Base-by-base conservation (phyloP, 2,113 vertebrate species). In the Cercocebus atys region DNA sequence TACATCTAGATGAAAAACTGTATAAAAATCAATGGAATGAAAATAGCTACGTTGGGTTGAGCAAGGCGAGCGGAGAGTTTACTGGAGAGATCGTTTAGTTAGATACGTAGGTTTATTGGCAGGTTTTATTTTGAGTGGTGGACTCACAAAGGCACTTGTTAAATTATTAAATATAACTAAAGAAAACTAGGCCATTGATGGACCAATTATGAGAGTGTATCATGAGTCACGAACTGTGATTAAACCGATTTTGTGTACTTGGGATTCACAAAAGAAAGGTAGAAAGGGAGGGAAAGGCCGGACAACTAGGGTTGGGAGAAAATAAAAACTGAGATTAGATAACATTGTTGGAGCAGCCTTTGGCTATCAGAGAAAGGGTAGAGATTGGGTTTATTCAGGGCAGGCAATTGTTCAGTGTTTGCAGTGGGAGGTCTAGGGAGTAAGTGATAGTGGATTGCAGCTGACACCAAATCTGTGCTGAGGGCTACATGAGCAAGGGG, bases 311-410 rank as follows among this genome's bases (percentile, higher is more conserved):
- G 76, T 16, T 82, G 20, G 23, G 45, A 32, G 59, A 47, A 52
- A 47, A 84, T 18, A 93, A 50, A 94, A 78, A 43, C 40, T 38
- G 72, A 89, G 91, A 94, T 94, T 93, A 91, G 82, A 73, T 92
- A 89, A 17, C 88, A 94, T 75, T 83, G 75, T 80, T 75, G 50
- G 27, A 47, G 83, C 90, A 78, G 84, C 59, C 61, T 22, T 93
- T n/a, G 45, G 88, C 88, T 55, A 14, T 85, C 84, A 55, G 75
- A 95, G 84, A 83, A 80, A 95, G 75, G 55, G 68, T 8, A 52
- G 61, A 45, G 25, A 61, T 5, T 13, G 70, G 64, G 55, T 40
- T 92, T 76, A 57, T 45, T 35, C 50, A 6, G 40, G 38, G 35
- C 20, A 72, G 66, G 79, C 43, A 22, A 11, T 27, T 79, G 52